phyloP scores from a whole-genome alignment of 2,797 vertebrate species.

The Pterois miles region DNA sequence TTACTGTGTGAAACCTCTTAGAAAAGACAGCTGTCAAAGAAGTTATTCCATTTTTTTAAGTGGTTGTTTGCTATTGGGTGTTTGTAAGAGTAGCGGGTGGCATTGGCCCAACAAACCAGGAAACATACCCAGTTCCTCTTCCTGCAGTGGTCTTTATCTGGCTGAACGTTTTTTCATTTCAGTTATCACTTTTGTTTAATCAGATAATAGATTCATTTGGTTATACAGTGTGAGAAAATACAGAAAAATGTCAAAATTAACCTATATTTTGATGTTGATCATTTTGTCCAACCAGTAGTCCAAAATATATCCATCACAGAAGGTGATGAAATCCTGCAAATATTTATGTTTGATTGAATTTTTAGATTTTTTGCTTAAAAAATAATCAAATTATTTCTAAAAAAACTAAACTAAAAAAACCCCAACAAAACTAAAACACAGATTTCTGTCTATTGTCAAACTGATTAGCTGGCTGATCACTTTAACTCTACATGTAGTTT shows the following conservation, averaged over 20 bases:
- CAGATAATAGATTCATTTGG: no score
- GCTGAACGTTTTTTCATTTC: no score
- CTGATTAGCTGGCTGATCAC: not conserved
- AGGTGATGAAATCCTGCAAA: not conserved
- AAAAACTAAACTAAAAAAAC: no score
- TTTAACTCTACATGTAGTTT: not conserved
- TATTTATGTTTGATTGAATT: not conserved
- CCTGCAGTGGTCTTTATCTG: not conserved
- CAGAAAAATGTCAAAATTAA: no score
- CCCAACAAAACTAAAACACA: not conserved
- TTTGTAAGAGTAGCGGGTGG: slow-evolving; percentile 34
- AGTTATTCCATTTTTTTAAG: slow-evolving; percentile 64
- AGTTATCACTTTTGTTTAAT: no score
- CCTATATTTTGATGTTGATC: not conserved
- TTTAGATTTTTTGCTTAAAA: not conserved
- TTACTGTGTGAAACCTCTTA: not conserved
- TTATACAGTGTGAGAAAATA: no score
- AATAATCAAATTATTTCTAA: not conserved
- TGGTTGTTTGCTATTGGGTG: slow-evolving; percentile 55
- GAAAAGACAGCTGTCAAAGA: slow-evolving; percentile 11
- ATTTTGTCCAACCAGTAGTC: not conserved
- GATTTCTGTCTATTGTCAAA: not conserved
- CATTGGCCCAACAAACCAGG: slow-evolving; percentile 18
- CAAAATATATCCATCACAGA: not conserved
- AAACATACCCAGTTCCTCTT: slow-evolving; percentile 7